Conservation (phyloP, 2,797 vertebrate genomes). For the Garrulus glandarius region DNA sequence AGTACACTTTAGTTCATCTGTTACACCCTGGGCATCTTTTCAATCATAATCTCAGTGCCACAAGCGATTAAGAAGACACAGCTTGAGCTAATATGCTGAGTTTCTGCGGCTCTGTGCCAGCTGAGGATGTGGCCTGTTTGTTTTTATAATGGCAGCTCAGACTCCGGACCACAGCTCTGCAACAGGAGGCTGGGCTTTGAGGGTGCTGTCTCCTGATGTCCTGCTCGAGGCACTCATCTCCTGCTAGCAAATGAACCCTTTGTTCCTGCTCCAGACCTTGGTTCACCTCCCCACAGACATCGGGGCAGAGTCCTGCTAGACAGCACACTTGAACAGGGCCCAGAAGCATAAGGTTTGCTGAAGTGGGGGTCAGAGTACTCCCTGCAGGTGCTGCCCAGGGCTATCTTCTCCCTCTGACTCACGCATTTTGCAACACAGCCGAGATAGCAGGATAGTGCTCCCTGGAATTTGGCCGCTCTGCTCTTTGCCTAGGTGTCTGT, state of each 20-base stretch:
- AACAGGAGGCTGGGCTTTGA: background rate
- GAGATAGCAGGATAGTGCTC: slow-evolving; percentile 1
- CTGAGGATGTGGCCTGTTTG: background rate
- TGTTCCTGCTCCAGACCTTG: background rate
- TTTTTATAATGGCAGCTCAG: background rate
- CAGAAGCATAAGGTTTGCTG: background rate
- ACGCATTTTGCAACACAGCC: background rate
- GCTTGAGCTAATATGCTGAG: background rate
- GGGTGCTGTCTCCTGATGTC: background rate
- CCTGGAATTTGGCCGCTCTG: slow-evolving; percentile 21
- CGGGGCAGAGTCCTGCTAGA: background rate
- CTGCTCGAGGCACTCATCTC: background rate
- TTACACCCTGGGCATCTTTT: background rate
- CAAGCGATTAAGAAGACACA: background rate
- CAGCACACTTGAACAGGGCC: background rate
- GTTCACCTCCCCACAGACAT: background rate
- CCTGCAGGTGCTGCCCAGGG: background rate
- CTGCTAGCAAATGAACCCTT: background rate
- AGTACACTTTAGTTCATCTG: background rate
- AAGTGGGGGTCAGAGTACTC: background rate
- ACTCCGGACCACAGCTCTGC: background rate
- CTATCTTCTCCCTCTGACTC: slow-evolving; percentile 20
- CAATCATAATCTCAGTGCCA: background rate
- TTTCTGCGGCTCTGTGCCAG: background rate
- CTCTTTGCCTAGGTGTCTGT: slow-evolving; percentile 5